Evolutionary conservation across 1,140 invertebrate species (phyloP), one percentile per base, ranked within the genome.

Genomic region (Cepaea nemoralis): DNA sequence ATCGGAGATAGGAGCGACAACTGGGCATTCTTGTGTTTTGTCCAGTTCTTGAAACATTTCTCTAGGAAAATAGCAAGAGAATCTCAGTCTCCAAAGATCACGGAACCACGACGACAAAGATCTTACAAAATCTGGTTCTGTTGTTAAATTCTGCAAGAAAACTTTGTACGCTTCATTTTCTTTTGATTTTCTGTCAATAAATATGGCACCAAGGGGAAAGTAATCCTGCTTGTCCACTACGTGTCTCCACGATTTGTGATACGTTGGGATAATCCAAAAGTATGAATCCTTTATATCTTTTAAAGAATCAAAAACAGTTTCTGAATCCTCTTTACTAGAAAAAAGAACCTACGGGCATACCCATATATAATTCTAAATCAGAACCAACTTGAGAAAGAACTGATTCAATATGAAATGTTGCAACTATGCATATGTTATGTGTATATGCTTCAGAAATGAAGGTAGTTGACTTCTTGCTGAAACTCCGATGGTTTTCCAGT

Each of bases 211-310:
- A 14, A 59, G 59, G 1, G 75, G 75, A 16, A 63, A 55, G 12
- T 45, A 39, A 39, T 83, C 69, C 22, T 31, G 19, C 42, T n/a
- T 74, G 19, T 48, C 31, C 35, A 40, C 0, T 22, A 39, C n/a
- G 0, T 70, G 6, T 40, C 22, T 22, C 14, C 27, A 45, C 3
- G 14, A 19, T n/a, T n/a, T n/a, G 33, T 39, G 12, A 42, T 33
- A 48, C 27, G 8, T 10, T 22, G 71, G 71, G 2, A 74, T 33
- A 1, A 74, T 74, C 71, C 71, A 74, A 42, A 70, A 70, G 69
- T 70, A 40, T 19, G 69, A 63, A 63, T 31, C 22, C 6, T 31
- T 63, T 31, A 27, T 31, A 31, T 5, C 10, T 5, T 63, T 63
- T 31, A 63, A 63, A 2, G 59, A 63, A 31, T 63, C n/a, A 39